A percentile compares a stretch with the other conserved stretches of the same genome.
Conservation (phyloP, 2,888 invertebrate genomes). For the Spodoptera exigua region DNA sequence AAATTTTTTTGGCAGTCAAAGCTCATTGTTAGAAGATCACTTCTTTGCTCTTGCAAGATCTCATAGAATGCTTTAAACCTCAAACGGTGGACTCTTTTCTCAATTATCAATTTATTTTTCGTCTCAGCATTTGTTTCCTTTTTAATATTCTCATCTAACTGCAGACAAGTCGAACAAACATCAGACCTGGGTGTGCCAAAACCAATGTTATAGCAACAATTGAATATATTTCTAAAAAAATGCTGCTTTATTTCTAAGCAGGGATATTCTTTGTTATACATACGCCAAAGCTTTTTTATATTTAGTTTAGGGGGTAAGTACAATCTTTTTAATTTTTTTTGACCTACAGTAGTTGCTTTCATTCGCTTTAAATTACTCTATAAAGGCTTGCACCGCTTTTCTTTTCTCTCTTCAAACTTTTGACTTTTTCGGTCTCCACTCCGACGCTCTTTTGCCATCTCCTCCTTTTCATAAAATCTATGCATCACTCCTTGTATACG, state of each 20-base stretch:
- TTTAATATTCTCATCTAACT: slow-evolving; percentile 22
- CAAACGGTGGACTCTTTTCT: slow-evolving; percentile 44
- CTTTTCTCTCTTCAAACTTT: too few relatives aligned
- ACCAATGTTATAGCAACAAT: slow-evolving; percentile 30
- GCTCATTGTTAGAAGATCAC: slow-evolving; percentile 29
- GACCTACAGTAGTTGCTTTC: too few relatives aligned
- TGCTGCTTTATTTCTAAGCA: slow-evolving; percentile 21
- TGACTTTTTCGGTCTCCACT: too few relatives aligned
- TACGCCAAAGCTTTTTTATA: too few relatives aligned
- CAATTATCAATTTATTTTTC: slow-evolving; percentile 18
- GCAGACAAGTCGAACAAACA: slow-evolving; percentile 36
- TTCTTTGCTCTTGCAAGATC: slow-evolving; percentile 20
- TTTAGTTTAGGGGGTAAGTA: too few relatives aligned
- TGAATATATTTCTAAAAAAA: slow-evolving; percentile 27
- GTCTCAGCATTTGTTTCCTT: slow-evolving; percentile 19
- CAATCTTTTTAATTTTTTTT: too few relatives aligned
- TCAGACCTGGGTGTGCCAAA: slow-evolving; percentile 30
- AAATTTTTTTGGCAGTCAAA: slow-evolving; percentile 69
- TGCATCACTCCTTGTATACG: slow-evolving; percentile 10
- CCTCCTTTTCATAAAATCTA: slow-evolving; percentile 10
- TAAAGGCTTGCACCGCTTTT: too few relatives aligned
- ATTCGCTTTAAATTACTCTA: too few relatives aligned
- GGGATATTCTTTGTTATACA: slow-evolving; percentile 12
- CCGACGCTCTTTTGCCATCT: too few relatives aligned
- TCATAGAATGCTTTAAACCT: slow-evolving; percentile 52